Evolutionary conservation across 1,140 invertebrate genomes (phyloP), one percentile per base, ranked within the genome.

Genomic region (Drosophila ironensis): DNA sequence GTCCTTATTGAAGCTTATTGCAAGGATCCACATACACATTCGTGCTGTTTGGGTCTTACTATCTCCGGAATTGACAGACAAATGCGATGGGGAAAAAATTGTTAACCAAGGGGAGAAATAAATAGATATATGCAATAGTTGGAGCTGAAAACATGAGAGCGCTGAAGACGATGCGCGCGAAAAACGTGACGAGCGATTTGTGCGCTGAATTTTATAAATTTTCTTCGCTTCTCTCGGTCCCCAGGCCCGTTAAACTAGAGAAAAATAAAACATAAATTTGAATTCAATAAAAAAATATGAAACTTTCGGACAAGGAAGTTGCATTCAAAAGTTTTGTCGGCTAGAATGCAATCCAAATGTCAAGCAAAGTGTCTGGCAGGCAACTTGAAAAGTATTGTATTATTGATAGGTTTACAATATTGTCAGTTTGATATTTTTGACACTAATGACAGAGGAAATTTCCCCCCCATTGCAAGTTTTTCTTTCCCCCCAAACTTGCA

Each of bases 341-440:
- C 24, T 35, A 46, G 44, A 74, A 80, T 74, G 75, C 67, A 50
- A 70, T 70, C 53, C 28, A 60, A 70, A 59, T 59, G 67, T 70
- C 66, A 70, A 47, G 53, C 16, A 14, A 61, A 61, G 40, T 25
- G 9, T 4, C 3, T 20, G 22, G 37, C 40, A 46, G 37, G 56
- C 46, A 59, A 37, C 51, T 24, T 33, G 2, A 33, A 50, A 64
- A 81, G 68, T 72, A 60, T 84, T 71, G 59, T 74, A 78, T 71
- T 86, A 78, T 68, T 45, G 74, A 72, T 86, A 84, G 61, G 42
- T 59, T 66, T 64, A 63, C 72, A 81, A 77, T 80, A 86, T 72
- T 86, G 80, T 66, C 80, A 71, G 74, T 74, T 75, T 22, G 74
- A 44, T 47, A 80, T 64, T 80, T 80, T 54, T 75, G 80, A 86